Evolutionary conservation across 2,888 invertebrate genomes (phyloP).

Genomic region (Malachius bipustulatus): DNA sequence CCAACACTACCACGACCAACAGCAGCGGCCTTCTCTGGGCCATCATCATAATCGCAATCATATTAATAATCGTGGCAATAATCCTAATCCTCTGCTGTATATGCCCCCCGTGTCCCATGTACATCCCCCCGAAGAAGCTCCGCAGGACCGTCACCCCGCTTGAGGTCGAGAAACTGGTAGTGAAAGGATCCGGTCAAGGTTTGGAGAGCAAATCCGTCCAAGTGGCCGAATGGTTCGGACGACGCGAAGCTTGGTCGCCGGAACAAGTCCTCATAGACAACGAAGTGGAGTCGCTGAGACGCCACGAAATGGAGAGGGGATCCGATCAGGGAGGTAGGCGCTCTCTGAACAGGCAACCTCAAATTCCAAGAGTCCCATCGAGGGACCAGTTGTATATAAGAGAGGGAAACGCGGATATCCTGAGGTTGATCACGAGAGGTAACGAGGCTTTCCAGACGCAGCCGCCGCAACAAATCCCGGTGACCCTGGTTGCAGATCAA

Average conservation of each 20-base stretch:
- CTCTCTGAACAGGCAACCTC: constrained; percentile 23
- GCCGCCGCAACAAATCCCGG: constrained; percentile 40
- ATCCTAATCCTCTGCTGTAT: constrained; percentile 70
- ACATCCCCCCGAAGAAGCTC: constrained; percentile 63
- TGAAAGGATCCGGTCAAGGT: constrained; percentile 49
- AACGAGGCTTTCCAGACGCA: constrained; percentile 39
- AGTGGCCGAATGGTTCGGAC: constrained; percentile 62
- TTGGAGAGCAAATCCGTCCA: constrained; percentile 62
- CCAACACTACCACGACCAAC: constrained; percentile 18
- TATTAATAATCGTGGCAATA: constrained; percentile 59
- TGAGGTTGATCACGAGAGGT: constrained; percentile 65
- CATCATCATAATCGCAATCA: constrained; percentile 59
- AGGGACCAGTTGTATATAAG: constrained; percentile 57
- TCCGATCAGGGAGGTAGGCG: constrained; percentile 45
- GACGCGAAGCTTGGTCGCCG: constrained; percentile 80
- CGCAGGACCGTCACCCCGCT: constrained; percentile 61
- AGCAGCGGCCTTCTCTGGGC: constrained; percentile 62
- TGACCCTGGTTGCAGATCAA: constrained; percentile 37
- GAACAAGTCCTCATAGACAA: constrained; percentile 42
- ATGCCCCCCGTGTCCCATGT: constrained; percentile 75
- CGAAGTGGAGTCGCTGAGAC: constrained; percentile 56
- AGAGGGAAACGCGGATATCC: constrained; percentile 75
- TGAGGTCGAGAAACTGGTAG: constrained; percentile 63
- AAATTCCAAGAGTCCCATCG: constrained; percentile 17
- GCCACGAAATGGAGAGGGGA: constrained; percentile 67